These are phyloP conservation scores for Pecten maximus DNA, from an alignment of 2,888 invertebrate species.

Conservation along the genomic window DNA sequence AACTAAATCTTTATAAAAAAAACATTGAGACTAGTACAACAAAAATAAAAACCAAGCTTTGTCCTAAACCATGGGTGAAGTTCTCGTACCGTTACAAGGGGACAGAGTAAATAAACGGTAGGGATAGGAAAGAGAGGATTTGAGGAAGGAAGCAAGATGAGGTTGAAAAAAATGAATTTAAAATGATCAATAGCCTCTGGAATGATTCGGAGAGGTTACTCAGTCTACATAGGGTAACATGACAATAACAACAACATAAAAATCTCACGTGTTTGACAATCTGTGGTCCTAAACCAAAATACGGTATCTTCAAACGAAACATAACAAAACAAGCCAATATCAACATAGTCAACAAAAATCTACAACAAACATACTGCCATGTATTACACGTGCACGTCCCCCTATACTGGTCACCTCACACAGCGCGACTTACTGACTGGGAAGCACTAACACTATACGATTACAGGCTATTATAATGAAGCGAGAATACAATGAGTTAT, in stretches of 20 bases:
- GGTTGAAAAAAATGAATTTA: background rate
- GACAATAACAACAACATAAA: background rate
- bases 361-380: background rate
- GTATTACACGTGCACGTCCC: background rate
- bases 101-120: background rate
- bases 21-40: constrained; percentile 31
- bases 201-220: background rate
- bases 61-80: background rate
- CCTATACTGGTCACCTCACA: too few relatives aligned
- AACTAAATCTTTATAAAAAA: background rate
- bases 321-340: constrained; percentile 8
- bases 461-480: background rate
- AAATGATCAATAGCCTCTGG: background rate
- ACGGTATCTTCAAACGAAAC: background rate
- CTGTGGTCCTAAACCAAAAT: background rate
- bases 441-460: background rate
- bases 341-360: background rate
- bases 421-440: background rate
- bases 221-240: background rate
- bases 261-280: constrained; percentile 9
- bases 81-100: too few relatives aligned
- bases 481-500: background rate
- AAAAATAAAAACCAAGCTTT: background rate
- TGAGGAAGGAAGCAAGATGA: background rate
- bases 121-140: background rate